Evolutionary conservation across 2,797 vertebrate genomes (phyloP).

Genomic region (Gymnopithys bicolor): DNA sequence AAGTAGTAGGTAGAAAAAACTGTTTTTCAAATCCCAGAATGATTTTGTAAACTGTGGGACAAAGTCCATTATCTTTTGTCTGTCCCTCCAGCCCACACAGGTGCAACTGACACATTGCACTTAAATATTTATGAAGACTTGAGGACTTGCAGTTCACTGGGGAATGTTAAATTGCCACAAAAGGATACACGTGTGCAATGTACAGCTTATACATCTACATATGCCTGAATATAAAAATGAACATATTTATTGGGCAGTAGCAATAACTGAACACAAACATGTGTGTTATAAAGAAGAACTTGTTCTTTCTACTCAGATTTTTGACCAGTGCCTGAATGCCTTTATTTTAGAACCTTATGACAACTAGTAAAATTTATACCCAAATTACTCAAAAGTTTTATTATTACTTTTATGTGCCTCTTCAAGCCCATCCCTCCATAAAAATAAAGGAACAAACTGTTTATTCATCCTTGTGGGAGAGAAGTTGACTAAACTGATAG

Average conservation of each 20-base stretch:
- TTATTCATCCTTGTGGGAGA: not conserved
- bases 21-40: not conserved
- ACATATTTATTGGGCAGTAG: not conserved
- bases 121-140: not conserved
- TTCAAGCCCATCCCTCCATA: not conserved
- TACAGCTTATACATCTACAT: not conserved
- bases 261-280: not conserved
- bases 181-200: not conserved
- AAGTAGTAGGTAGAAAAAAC: not conserved
- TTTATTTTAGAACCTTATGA: not conserved
- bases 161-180: not conserved
- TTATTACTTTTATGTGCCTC: not conserved
- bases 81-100: not conserved
- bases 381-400: not conserved
- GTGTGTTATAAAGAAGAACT: not conserved
- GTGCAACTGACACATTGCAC: not conserved
- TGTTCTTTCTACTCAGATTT: not conserved
- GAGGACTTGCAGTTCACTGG: not conserved
- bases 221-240: not conserved
- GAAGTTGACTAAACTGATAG: not conserved
- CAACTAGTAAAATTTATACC: not conserved
- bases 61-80: not conserved
- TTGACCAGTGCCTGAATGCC: not conserved
- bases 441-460: not conserved
- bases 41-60: not conserved